Base-by-base conservation (phyloP, 2,113 vertebrate species). In the Sylvilagus bachmani region DNA sequence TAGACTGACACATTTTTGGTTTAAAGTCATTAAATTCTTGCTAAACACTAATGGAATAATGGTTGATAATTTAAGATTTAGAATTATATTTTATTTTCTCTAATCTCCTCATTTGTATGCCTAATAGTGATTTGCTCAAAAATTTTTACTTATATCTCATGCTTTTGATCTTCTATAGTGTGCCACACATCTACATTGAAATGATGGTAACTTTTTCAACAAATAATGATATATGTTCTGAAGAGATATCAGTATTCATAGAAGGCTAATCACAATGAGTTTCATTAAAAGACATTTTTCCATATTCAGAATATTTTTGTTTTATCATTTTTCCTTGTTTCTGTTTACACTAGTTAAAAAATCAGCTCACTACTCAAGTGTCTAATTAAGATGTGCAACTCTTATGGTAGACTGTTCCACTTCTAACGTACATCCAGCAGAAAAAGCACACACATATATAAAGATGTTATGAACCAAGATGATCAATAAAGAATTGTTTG, bases 291-390 rank as follows among this genome's bases (percentile, higher is more conserved):
- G 90, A 33, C 2, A 19, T 77, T 24, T 17, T 38, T 33, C 44
- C 53, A 89, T 77, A 6, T 70, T 62, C 86, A 10, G 10, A 58
- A 58, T 8, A 31, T 14, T 74, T 71, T 89, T 86, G 9, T 5
- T 69, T 90, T 61, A 53, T 58, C 66, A 36, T 4, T 11, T 73
- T 81, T 38, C 12, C 78, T 29, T 8, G 24, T 38, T 82, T 80
- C 24, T 53, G 27, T 94, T 84, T 79, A 74, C 66, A 83, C 69
- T 73, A 55, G 2, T 12, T 79, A 62, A 89, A 89, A 6, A 92
- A 91, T 89, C 55, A 66, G 22, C 62, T 92, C 10, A 44, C 79
- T 75, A 93, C 5, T 74, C 64, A 96, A 77, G 16, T 12, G 71
- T 89, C 12, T 70, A 91, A 55, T 83, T 71, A 89, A 93, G 13